Evolutionary conservation across 2,113 vertebrate species (phyloP), one percentile per base, ranked within the genome.

Genomic region (Lepidothrix coronata): DNA sequence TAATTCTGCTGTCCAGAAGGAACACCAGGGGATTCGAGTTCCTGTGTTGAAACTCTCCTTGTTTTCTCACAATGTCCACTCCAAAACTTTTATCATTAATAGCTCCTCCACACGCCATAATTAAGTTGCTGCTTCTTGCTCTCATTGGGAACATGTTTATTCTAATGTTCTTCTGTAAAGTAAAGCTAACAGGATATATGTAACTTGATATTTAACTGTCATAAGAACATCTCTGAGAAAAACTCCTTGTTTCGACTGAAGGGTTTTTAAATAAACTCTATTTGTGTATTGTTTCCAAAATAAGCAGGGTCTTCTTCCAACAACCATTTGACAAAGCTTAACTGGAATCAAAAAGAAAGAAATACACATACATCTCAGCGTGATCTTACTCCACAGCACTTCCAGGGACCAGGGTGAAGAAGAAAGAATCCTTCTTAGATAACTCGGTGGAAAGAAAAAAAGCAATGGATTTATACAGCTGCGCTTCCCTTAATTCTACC

Each of bases 401-500:
- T 80, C 58, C 83, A 90, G 72, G 61, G 65, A 81, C 48, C 7
- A 44, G 16, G 27, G 33, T 7, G 73, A 92, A 88, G 94, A 95
- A 96, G 67, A 96, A 96, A 93, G 89, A 86, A 95, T 87, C 89
- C 73, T 86, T 94, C 95, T 95, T 59, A 95, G 96, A 95, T 93
- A 97, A 91, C 89, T 72, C 8, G 35, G 35, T 48, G 58, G 48
- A 11, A 67, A 89, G 80, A 21, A 59, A 62, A 92, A 86, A 49
- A 44, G 76, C 86, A 89, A 96, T 66, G 78, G 87, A 96, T 95
- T 97, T 95, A 91, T 88, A 94, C 87, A 97, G 93, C 89, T 93
- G 91, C 0, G 44, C 81, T 94, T 94, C 93, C 66, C 93, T 75
- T 95, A 96, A 96, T 91, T 95, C 94, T 55, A 94, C 84, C 93